Base-by-base conservation (phyloP, 2,888 invertebrate species). In the Dyspetes luteomarginatus region DNA sequence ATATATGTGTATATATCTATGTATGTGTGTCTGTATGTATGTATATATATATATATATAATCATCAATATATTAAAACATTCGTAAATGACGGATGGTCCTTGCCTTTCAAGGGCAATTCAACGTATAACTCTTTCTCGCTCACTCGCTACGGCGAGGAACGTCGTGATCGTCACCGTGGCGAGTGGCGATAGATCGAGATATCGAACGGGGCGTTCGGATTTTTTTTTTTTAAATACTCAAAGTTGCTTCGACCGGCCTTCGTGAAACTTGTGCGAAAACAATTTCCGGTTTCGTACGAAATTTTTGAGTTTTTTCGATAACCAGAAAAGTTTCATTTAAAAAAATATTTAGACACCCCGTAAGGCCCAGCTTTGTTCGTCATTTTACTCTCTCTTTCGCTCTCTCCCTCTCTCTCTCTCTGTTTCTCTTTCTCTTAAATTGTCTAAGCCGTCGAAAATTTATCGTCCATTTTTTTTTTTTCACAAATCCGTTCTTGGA, bases 41-140 rank as follows among this genome's bases (percentile, higher is more conserved):
- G 26, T 50, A 58, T 43, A 36, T 55, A 30, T 75, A 74, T 65
- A 48, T 64, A 71, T 72, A 64, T 65, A 76, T 81, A 81, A 78
- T 83, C n/a, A n/a, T n/a, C 60, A 81, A 78, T 83, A 81, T 81
- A 81, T 78, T 83, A 81, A 76, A 82, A 82, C 78, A 81, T 83
- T 83, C 81, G 78, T 78, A 78, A 81, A 78, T 80, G 81, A 81
- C 78, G 73, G 78, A 76, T 81, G 81, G 75, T 81, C 78, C 78
- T 71, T 69, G 69, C 81, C 76, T 78, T 73, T 28, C 68, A 73
- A 72, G 67, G 50, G 62, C 68, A 62, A 62, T 68, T 56, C n/a
- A 43, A 80, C 71, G 43, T 45, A 72, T 60, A 19, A 28, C 30
- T 48, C 24, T 28, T 73, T 30, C 26, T 64, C 36, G 58, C 60